A percentile compares a stretch with the other conserved stretches of the same genome.
phyloP scores from a whole-genome alignment of 2,797 vertebrate genomes.

The Gambelia wislizenii region DNA sequence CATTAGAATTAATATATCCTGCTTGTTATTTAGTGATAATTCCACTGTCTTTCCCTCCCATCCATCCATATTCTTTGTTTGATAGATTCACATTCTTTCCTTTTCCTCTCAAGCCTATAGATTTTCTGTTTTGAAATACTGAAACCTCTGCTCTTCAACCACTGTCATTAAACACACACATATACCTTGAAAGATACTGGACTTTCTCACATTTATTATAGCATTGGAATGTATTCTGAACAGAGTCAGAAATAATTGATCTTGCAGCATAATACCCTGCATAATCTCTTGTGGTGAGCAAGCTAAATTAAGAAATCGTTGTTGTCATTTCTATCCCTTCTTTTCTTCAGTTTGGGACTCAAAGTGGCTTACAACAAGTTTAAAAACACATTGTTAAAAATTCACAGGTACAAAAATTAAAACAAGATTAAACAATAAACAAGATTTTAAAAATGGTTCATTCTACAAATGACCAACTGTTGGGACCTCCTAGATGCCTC shows the following conservation, averaged over 20 bases:
- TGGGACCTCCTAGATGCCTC: too few relatives aligned
- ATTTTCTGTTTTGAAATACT: conserved; percentile 45
- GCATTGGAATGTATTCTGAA: conserved; percentile 41
- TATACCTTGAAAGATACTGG: conserved; percentile 13
- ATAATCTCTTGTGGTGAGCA: conserved; percentile 23
- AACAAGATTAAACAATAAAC: too few relatives aligned
- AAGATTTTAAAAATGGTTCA: too few relatives aligned
- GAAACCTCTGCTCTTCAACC: conserved; percentile 11
- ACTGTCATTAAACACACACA: background rate
- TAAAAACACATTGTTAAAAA: too few relatives aligned
- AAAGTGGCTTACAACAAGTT: too few relatives aligned
- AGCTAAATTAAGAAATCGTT: conserved; percentile 62
- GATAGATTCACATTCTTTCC: conserved; percentile 19
- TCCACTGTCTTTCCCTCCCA: background rate
- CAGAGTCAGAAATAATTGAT: background rate
- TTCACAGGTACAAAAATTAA: too few relatives aligned
- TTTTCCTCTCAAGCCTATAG: rapidly evolving
- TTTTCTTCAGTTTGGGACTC: too few relatives aligned
- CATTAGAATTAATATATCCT: conserved; percentile 1
- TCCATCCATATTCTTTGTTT: background rate
- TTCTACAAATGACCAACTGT: too few relatives aligned
- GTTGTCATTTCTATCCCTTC: too few relatives aligned
- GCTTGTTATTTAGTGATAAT: background rate
- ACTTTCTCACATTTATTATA: conserved; percentile 45
- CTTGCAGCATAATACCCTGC: conserved; percentile 26